phyloP scores from a whole-genome alignment of 2,113 vertebrate species.

The Echinops telfairi region DNA sequence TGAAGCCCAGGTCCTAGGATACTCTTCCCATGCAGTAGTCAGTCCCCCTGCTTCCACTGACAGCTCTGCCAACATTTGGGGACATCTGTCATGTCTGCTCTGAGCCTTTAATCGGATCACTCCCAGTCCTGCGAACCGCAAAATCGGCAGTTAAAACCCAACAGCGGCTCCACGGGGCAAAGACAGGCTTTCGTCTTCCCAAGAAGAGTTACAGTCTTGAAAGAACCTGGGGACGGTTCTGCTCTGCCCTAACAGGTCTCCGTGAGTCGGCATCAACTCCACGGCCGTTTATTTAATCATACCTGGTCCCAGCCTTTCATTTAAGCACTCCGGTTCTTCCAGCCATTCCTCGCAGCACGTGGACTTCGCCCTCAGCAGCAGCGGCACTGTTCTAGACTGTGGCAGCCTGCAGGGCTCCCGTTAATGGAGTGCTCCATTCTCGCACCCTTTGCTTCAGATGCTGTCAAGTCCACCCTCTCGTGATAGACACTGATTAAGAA shows the following conservation, averaged over 20 bases:
- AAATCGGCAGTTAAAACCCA: no score
- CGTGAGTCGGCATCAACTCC: no score
- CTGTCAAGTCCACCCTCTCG: neutral
- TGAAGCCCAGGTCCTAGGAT: neutral
- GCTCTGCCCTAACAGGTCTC: no score
- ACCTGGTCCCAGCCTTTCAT: neutral
- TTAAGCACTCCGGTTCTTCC: neutral
- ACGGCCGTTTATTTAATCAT: neutral
- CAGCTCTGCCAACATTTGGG: constrained; percentile 12
- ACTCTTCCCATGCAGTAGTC: neutral
- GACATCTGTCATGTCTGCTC: neutral
- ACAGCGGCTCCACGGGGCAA: no score
- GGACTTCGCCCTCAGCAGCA: neutral
- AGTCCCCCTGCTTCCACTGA: neutral
- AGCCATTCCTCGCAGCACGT: neutral
- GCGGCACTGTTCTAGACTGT: neutral
- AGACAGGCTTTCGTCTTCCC: no score
- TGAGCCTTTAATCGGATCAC: neutral
- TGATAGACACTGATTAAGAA: neutral
- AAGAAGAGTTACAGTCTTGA: no score
- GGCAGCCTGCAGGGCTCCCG: neutral
- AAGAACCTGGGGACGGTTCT: no score
- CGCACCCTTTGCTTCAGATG: neutral
- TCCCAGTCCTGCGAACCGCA: no score
- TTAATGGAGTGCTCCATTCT: neutral